Percentiles rank a stretch among this genome's conserved stretches.
Conservation (phyloP, 2,113 vertebrate species). For the Nothobranchius kuhntae region DNA sequence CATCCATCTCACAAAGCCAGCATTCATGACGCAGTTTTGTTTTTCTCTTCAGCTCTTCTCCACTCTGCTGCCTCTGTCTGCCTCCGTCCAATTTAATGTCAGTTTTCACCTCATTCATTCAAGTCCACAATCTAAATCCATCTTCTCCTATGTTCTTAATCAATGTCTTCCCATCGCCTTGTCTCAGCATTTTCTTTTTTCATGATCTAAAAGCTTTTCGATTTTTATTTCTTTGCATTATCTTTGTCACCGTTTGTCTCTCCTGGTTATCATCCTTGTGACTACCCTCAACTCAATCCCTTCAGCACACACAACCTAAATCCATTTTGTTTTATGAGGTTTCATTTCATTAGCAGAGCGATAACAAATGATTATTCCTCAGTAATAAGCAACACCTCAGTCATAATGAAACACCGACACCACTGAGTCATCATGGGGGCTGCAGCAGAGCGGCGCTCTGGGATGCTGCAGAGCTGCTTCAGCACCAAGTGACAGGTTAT, state of each 20-base stretch:
- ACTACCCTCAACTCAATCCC: slow-evolving; percentile 4
- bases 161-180: slow-evolving; percentile 1
- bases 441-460: not conserved
- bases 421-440: slow-evolving; percentile 4
- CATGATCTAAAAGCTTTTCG: not conserved
- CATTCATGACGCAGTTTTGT: slow-evolving; percentile 29
- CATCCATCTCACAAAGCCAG: slow-evolving; percentile 38
- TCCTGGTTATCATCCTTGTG: not conserved
- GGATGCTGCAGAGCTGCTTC: not conserved
- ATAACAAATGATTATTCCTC: slow-evolving; percentile 37
- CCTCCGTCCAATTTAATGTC: not conserved
- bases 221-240: not conserved
- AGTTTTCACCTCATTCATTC: not conserved
- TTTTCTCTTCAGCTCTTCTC: not conserved
- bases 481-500: not conserved
- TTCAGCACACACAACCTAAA: slow-evolving; percentile 27
- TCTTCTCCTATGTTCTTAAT: not conserved
- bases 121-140: not conserved
- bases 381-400: slow-evolving; percentile 14
- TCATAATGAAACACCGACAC: slow-evolving; percentile 33
- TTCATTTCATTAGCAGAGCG: slow-evolving; percentile 26
- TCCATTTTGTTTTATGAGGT: slow-evolving; percentile 35
- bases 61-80: slow-evolving; percentile 2
- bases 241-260: not conserved
- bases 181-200: not conserved